phyloP scores from a whole-genome alignment of 92 coral and sea anemone genomes.

The Zoanthus sansibaricus region DNA sequence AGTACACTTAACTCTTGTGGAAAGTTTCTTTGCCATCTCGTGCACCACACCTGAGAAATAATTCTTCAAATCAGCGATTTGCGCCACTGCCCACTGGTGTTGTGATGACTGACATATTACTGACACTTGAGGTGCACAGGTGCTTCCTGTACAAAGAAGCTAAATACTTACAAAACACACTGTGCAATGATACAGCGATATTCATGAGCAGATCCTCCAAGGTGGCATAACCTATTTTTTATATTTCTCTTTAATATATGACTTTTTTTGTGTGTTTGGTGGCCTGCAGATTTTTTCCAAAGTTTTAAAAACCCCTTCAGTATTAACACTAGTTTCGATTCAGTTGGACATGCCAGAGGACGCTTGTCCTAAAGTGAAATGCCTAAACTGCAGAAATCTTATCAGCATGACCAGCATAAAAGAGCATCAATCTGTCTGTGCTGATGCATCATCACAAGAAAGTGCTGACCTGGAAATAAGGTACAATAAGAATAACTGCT shows the following conservation, averaged over 20 bases:
- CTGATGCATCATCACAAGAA: no score
- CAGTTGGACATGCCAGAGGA: no score
- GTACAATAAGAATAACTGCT: no score
- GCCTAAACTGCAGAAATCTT: no score
- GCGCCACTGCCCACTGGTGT: conserved; percentile 12
- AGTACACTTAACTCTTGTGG: conserved; percentile 2
- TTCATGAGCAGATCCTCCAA: background rate
- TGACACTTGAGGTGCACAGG: conserved; percentile 1
- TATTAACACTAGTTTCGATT: background rate
- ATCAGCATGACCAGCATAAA: no score
- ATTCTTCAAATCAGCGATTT: background rate
- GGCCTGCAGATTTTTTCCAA: conserved; percentile 7
- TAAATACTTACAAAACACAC: conserved; percentile 1
- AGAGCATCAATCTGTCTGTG: no score
- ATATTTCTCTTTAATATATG: background rate
- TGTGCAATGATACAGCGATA: background rate
- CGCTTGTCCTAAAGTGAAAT: no score
- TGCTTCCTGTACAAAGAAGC: conserved; percentile 8
- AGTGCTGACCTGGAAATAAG: no score
- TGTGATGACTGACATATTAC: background rate
- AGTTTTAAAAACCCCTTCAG: background rate
- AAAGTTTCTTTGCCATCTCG: conserved; percentile 4
- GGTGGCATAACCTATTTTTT: background rate
- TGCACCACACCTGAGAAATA: background rate
- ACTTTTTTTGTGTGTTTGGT: background rate